Evolutionary conservation across 1,140 invertebrate genomes (phyloP).

Genomic region (Calliphora vicina): DNA sequence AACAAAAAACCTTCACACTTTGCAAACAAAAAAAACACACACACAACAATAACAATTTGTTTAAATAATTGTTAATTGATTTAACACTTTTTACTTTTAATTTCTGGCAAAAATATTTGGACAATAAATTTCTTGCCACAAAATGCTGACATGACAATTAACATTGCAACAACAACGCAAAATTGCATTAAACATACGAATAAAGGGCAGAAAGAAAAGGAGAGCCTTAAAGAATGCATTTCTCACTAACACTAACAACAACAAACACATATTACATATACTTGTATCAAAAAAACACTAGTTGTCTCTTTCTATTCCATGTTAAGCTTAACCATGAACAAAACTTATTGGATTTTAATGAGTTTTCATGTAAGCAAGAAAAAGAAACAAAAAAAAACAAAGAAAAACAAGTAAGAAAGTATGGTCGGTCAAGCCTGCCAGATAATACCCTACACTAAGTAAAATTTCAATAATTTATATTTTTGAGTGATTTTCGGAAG

Average conservation of each 20-base stretch:
- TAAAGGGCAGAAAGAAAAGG: background rate
- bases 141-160: background rate
- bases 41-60: background rate
- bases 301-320: background rate
- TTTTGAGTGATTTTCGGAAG: no score
- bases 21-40: background rate
- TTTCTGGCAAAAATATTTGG: background rate
- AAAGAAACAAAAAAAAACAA: no score
- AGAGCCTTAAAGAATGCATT: background rate
- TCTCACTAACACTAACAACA: background rate
- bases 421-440: no score
- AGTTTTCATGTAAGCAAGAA: no score
- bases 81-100: background rate
- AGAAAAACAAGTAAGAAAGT: conserved; percentile 3
- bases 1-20: background rate
- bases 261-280: background rate
- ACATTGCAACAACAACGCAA: background rate
- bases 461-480: no score
- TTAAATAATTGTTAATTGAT: background rate
- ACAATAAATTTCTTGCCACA: background rate
- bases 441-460: no score
- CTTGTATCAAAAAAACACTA: background rate
- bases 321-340: background rate
- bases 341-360: background rate
- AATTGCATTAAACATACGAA: background rate